Conservation (phyloP, 2,113 vertebrate species). For the Dolichallabes microphthalmus region DNA sequence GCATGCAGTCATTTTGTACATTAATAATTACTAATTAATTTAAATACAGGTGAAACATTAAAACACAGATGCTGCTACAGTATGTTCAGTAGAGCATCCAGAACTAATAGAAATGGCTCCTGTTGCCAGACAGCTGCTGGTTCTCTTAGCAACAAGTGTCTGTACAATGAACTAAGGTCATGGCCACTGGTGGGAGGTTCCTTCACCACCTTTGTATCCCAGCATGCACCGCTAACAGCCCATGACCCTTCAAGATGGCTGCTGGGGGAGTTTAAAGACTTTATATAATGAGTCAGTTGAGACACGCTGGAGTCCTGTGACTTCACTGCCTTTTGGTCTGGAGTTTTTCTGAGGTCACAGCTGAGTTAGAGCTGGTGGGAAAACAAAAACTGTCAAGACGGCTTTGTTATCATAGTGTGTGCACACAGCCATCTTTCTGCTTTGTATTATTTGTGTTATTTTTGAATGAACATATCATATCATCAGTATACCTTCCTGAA, state of each 20-base stretch:
- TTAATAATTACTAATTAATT: slow-evolving; percentile 32
- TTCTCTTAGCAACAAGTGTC: slow-evolving; percentile 65
- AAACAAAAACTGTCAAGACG: slow-evolving; percentile 49
- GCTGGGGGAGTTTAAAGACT: slow-evolving; percentile 67
- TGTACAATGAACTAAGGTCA: slow-evolving; percentile 50
- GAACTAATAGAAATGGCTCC: slow-evolving; percentile 66
- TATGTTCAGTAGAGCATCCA: slow-evolving; percentile 58
- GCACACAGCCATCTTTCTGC: not conserved
- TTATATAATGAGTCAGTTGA: slow-evolving; percentile 57
- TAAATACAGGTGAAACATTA: slow-evolving; percentile 66
- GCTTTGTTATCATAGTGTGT: not conserved
- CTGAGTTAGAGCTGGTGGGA: slow-evolving; percentile 56
- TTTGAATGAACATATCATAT: not conserved
- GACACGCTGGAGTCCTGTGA: slow-evolving; percentile 57
- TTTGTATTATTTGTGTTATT: not conserved
- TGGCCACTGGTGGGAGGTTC: slow-evolving; percentile 56
- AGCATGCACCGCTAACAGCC: slow-evolving; percentile 71
- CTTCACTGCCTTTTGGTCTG: slow-evolving; percentile 60
- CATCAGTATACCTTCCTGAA: not conserved
- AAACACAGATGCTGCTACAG: slow-evolving; percentile 60
- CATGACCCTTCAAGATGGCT: slow-evolving; percentile 64
- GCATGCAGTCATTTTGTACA: not conserved
- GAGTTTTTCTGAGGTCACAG: slow-evolving; percentile 51
- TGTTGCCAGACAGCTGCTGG: slow-evolving; percentile 69
- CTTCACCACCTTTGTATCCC: slow-evolving; percentile 67